Evolutionary conservation across 2,888 invertebrate species (phyloP).

Genomic region (Rhogogaster chlorosoma): DNA sequence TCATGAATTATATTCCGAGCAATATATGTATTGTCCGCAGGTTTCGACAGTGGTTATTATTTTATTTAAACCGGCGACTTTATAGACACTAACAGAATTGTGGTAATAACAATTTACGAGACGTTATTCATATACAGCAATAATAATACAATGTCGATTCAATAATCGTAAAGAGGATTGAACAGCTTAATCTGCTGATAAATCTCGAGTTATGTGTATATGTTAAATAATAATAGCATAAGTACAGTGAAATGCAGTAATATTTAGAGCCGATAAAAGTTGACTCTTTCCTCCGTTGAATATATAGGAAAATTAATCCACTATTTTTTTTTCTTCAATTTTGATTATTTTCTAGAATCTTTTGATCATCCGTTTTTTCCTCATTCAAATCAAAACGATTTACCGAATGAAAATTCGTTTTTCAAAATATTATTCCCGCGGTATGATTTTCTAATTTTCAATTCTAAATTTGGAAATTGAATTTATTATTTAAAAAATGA

Average conservation of each 20-base stretch:
- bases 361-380: too few relatives aligned
- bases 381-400: too few relatives aligned
- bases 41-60: background rate
- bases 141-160: background rate
- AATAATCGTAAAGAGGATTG: conserved; percentile 3
- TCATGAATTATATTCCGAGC: background rate
- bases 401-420: too few relatives aligned
- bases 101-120: background rate
- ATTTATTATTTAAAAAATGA: background rate
- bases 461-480: background rate
- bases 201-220: background rate
- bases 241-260: background rate
- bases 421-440: too few relatives aligned
- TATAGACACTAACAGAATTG: background rate
- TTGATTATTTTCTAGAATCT: too few relatives aligned
- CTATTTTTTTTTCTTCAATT: too few relatives aligned
- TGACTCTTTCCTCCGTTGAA: background rate
- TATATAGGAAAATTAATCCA: too few relatives aligned
- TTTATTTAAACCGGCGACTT: background rate
- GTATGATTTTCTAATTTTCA: too few relatives aligned
- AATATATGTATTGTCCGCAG: background rate
- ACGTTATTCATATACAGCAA: background rate
- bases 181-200: background rate
- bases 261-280: background rate
- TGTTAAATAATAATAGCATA: background rate